phyloP scores from a whole-genome alignment of 2,113 vertebrate species.

The Sisor rabdophorus region DNA sequence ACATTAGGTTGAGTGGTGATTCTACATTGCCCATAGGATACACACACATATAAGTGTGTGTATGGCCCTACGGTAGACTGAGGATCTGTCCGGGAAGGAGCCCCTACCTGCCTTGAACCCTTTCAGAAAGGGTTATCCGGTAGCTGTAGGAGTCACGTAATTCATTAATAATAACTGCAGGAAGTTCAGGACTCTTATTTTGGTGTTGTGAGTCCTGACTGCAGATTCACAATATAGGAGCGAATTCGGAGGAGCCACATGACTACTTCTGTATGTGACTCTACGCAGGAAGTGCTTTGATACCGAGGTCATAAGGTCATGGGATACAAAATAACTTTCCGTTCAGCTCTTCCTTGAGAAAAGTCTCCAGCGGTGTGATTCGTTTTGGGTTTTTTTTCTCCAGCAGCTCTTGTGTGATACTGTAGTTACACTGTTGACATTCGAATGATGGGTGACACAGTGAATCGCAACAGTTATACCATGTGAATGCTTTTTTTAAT shows the following conservation, averaged over 20 bases:
- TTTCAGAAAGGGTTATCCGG: no score
- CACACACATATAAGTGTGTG: no score
- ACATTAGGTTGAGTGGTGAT: no score
- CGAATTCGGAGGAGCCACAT: not conserved
- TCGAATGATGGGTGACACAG: no score
- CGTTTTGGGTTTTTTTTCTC: not conserved
- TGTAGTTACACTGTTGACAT: not conserved
- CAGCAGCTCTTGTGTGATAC: not conserved
- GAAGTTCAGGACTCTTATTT: not conserved
- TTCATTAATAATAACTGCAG: no score
- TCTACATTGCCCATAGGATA: no score
- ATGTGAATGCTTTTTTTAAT: not conserved
- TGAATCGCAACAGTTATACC: not conserved
- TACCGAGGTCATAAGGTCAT: conserved; percentile 14
- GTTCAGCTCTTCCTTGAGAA: not conserved
- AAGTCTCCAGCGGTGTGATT: not conserved
- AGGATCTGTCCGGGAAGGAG: no score
- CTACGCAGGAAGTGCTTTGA: conserved; percentile 33
- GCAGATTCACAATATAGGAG: no score
- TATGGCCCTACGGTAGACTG: no score
- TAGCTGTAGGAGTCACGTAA: no score
- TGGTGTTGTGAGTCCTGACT: no score
- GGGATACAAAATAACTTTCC: conserved; percentile 19
- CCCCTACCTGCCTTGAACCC: no score
- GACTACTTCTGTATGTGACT: conserved; percentile 16